Base-by-base conservation (phyloP, 1,140 invertebrate species). In the Drosophila nigromelanica region DNA sequence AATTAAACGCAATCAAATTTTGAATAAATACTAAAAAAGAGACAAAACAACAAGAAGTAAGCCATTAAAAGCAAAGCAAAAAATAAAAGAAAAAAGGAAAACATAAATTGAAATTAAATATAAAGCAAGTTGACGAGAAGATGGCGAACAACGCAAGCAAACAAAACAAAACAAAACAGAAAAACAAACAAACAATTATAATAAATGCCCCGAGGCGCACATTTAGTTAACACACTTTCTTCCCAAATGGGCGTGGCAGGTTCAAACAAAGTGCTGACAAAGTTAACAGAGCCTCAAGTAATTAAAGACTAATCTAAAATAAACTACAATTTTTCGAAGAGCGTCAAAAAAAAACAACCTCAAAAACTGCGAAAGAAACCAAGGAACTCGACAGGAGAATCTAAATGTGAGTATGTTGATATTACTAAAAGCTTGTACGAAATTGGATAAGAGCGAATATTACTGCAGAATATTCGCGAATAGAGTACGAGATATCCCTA, bases 1-100 rank as follows among this genome's bases (percentile, higher is more conserved):
- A 86, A 87, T 86, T 80, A 81, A 80, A 73, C 56, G 71, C 66
- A 78, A 81, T 87, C 75, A 75, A 78, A 81, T 81, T 86, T 78
- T 70, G 52, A 81, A 78, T 73, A 78, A 87, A 87, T 87, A 87
- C 73, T 45, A 87, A 64, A 50, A 42, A 73, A 63, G 78, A 59
- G 40, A 50, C 51, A 39, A 52, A 76, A 42, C 59, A 69, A 52
- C 24, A 74, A 48, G 56, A 40, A 72, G 24, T 14, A 62, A 48
- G 5, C 33, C 59, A 50, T 15, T 8, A 48, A 35, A 33, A 45
- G 55, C 21, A 24, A 24, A 24, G 21, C 21, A 27, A 66, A 47
- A 39, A 64, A 18, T 18, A 18, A 18, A 56, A 63, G 40, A 35
- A 45, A 61, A 24, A 21, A 67, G 45, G 35, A 66, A 56, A 68